Evolutionary conservation across 37 sponge, comb jelly and placozoan genomes (phyloP), one percentile per base, ranked within the genome.

Genomic region (Diacarnus erythraeanus): DNA sequence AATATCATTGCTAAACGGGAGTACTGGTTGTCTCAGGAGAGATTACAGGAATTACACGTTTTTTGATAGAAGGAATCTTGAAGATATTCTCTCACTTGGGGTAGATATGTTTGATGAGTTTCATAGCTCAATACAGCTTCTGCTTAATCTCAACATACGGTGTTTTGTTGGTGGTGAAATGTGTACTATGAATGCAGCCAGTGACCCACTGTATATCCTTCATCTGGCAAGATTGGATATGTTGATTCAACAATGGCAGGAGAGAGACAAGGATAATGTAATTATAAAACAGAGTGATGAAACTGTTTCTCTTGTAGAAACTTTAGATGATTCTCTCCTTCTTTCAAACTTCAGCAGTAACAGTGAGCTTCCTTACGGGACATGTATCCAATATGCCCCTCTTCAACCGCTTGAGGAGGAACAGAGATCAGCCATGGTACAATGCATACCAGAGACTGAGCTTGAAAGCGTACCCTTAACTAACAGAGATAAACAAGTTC

Each of bases 111-210:
- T 87, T 58, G 2, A n/a, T 20, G 41, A 18, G 1, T 70, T 92
- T 21, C 80, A 75, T 39, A 38, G 25, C 17, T 43, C 64, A 0
- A 25, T 92, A 1, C 51, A 77, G 23, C 43, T 76, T 33, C 42
- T 77, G 22, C 25, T 87, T 8, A 34, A 71, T 59, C 36, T 80
- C 2, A 38, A 43, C 22, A 64, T 87, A 1, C 42, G 85, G 0
- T 92, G 92, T 42, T 72, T 73, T 59, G 71, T 92, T 6, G 88
- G 92, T 18, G 92, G 92, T 6, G 29, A 63, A 2, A 87, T 87
- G 81, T 92, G 88, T 72, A 73, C 59, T 5, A 8, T n/a, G 3
- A 60, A 84, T 51, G 88, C 69, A 25, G 79, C 88, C 22, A 77
- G 71, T n/a, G 92, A 92, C 20, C 92, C 92, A 0, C 73, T 87